phyloP scores from a whole-genome alignment of 2,797 vertebrate genomes.

The Crossoptilon crossoptilon region DNA sequence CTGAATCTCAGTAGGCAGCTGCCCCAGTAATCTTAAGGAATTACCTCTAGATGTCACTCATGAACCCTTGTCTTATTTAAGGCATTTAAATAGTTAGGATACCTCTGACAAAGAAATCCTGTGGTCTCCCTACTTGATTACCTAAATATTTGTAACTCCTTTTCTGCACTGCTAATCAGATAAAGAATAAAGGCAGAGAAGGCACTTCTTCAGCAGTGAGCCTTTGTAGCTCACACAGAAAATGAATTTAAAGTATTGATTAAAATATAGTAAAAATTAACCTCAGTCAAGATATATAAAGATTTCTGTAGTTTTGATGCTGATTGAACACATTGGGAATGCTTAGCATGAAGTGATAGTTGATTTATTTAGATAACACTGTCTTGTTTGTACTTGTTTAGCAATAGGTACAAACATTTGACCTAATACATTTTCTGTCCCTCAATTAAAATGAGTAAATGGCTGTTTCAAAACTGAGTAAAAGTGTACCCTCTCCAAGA shows the following conservation, averaged over 20 bases:
- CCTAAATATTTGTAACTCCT: background rate
- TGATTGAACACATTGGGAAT: background rate
- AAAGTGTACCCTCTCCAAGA: background rate
- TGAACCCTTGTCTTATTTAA: slow-evolving; percentile 46
- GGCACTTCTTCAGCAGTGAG: background rate
- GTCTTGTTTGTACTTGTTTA: slow-evolving; percentile 27
- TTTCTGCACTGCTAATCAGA: background rate
- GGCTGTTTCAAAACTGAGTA: background rate
- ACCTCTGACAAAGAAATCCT: slow-evolving; percentile 2
- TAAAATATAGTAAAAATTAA: background rate
- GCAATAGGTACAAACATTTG: background rate
- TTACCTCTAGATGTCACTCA: slow-evolving; percentile 75
- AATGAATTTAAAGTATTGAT: background rate
- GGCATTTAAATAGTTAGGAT: background rate
- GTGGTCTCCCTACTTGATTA: background rate
- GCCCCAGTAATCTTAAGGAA: slow-evolving; percentile 32
- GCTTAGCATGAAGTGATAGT: background rate
- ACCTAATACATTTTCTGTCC: slow-evolving; percentile 31
- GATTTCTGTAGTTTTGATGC: background rate
- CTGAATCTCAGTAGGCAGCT: background rate
- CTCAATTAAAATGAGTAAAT: background rate
- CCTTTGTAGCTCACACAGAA: background rate
- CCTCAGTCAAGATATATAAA: background rate
- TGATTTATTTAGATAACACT: slow-evolving; percentile 21
- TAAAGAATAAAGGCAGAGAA: background rate